A percentile compares a stretch with the other conserved stretches of the same genome.
phyloP scores from a whole-genome alignment of 2,888 invertebrate species.

The Trimorus sp. region DNA sequence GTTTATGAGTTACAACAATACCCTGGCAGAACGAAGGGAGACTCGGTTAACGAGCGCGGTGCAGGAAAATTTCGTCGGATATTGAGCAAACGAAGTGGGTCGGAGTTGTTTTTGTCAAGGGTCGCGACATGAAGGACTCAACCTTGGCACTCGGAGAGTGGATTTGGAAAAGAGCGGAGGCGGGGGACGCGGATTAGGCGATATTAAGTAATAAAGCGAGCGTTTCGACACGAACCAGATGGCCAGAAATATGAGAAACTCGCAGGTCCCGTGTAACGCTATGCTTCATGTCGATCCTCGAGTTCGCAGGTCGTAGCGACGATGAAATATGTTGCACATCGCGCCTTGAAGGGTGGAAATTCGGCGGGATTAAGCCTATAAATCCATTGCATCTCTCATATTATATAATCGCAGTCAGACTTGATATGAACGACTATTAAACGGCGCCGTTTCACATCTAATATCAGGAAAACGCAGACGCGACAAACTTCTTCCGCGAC shows the following conservation, averaged over 20 bases:
- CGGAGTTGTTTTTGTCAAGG: constrained; percentile 10
- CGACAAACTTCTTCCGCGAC: neutral
- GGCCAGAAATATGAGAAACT: constrained; percentile 74
- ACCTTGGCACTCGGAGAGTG: constrained; percentile 4
- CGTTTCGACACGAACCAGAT: constrained; percentile 70
- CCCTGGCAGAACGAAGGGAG: neutral
- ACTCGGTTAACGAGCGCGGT: constrained; percentile 1
- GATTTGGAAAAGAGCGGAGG: constrained; percentile 23
- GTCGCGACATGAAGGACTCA: constrained; percentile 1
- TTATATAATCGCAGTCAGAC: constrained; percentile 29
- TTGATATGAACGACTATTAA: constrained; percentile 6
- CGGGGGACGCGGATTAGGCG: constrained; percentile 68
- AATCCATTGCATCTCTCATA: constrained; percentile 46
- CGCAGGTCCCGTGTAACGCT: constrained; percentile 65
- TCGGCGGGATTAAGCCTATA: constrained; percentile 55
- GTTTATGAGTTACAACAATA: neutral
- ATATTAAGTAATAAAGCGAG: constrained; percentile 72
- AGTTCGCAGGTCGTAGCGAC: constrained; percentile 54
- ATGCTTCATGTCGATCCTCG: constrained; percentile 53
- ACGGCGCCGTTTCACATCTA: neutral
- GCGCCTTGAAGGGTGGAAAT: constrained; percentile 54
- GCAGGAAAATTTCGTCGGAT: constrained; percentile 7
- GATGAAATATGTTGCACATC: constrained; percentile 58
- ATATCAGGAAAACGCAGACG: neutral
- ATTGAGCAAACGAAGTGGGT: neutral